These are phyloP conservation scores for Ceriagrion tenellum DNA, from an alignment of 2,888 invertebrate genomes.

Conservation along the genomic window DNA sequence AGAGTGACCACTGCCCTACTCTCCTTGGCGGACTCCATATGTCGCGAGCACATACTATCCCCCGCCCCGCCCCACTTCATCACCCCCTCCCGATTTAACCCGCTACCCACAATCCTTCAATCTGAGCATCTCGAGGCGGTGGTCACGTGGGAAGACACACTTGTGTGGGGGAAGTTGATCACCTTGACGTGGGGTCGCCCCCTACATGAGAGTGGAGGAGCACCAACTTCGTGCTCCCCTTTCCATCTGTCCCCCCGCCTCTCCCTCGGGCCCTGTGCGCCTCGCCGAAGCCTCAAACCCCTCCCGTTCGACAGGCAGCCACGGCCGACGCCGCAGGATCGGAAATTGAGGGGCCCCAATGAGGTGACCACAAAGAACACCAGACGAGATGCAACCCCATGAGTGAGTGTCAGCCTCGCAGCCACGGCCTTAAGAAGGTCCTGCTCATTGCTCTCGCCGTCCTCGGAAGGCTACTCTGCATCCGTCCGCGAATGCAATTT, in stretches of 20 bases:
- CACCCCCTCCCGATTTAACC: background rate
- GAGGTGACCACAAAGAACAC: slow-evolving; percentile 39
- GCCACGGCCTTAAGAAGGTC: background rate
- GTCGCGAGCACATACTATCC: background rate
- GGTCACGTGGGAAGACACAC: slow-evolving; percentile 50
- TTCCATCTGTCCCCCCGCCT: background rate
- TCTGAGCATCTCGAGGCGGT: slow-evolving; percentile 28
- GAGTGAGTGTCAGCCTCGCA: slow-evolving; percentile 11
- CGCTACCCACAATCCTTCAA: slow-evolving; percentile 43
- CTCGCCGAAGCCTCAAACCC: background rate
- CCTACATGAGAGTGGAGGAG: background rate
- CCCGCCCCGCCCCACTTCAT: too few relatives aligned
- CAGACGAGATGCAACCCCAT: slow-evolving; percentile 11
- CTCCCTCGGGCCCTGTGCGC: background rate
- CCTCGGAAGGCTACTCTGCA: too few relatives aligned
- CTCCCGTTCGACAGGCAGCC: background rate
- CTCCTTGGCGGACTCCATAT: background rate
- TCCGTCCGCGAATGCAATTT: too few relatives aligned
- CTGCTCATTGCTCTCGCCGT: too few relatives aligned
- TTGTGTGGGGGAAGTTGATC: slow-evolving; percentile 55
- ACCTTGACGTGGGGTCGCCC: slow-evolving; percentile 57
- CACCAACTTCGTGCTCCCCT: slow-evolving; percentile 11
- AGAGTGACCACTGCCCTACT: background rate
- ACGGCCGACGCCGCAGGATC: slow-evolving; percentile 25
- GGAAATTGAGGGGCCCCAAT: slow-evolving; percentile 22